Conservation (phyloP, 1,140 invertebrate species). For the Bemisia tabaci region DNA sequence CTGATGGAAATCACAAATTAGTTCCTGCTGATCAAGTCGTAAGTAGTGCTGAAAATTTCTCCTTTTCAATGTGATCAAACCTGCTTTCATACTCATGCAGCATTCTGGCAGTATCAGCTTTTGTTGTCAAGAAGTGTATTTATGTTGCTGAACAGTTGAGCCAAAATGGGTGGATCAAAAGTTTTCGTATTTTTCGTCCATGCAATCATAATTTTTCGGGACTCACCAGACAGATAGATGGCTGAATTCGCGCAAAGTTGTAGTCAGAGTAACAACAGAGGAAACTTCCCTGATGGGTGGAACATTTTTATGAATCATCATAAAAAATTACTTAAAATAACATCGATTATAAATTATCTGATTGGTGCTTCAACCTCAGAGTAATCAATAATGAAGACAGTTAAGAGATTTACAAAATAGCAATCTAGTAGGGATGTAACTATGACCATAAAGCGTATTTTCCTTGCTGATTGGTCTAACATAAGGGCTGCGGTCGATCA, state of each 20-base stretch:
- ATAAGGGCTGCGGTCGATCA: too few relatives aligned
- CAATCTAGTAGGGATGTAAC: too few relatives aligned
- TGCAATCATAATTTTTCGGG: constrained; percentile 4
- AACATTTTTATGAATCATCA: too few relatives aligned
- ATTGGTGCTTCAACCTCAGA: too few relatives aligned
- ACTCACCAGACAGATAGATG: background rate
- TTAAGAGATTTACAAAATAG: too few relatives aligned
- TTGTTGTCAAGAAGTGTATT: background rate
- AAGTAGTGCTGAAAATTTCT: constrained; percentile 3
- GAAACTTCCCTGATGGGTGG: too few relatives aligned
- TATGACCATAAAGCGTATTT: too few relatives aligned
- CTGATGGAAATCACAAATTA: constrained; percentile 22
- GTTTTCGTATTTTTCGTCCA: background rate
- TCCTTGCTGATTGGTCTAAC: too few relatives aligned
- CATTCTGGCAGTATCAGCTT: background rate
- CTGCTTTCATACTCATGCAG: background rate
- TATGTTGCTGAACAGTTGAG: constrained; percentile 3
- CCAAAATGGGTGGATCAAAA: background rate
- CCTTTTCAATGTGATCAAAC: background rate
- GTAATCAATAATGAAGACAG: too few relatives aligned
- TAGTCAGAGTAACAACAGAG: too few relatives aligned
- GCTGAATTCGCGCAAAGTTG: background rate
- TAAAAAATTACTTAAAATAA: too few relatives aligned
- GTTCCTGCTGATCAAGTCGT: constrained; percentile 16
- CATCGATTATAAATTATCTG: too few relatives aligned